Conservation (phyloP, 2,888 invertebrate genomes). For the Gandaritis pyraliata region DNA sequence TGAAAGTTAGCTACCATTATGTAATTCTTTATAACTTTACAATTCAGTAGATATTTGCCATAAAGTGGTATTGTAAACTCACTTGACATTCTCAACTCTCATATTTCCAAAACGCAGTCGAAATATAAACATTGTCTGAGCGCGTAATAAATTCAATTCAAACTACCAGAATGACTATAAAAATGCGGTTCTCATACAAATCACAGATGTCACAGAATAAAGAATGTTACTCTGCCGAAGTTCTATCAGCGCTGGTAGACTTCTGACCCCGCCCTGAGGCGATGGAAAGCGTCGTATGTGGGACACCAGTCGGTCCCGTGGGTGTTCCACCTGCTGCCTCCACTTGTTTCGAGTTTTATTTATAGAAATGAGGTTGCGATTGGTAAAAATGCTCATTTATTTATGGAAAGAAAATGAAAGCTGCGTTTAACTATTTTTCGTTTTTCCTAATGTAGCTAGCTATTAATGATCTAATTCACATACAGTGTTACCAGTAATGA, state of each 20-base stretch:
- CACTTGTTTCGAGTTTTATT: conserved; percentile 22
- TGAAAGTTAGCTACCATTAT: too few relatives aligned
- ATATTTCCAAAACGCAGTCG: conserved; percentile 12
- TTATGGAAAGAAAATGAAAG: not conserved
- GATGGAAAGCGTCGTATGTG: conserved; percentile 33
- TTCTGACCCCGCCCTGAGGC: conserved; percentile 48
- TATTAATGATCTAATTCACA: too few relatives aligned
- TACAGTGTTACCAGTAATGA: too few relatives aligned
- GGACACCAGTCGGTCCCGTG: conserved; percentile 30
- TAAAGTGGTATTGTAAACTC: too few relatives aligned
- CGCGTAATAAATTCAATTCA: conserved; percentile 16
- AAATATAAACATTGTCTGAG: conserved; percentile 17
- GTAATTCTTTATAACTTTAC: too few relatives aligned
- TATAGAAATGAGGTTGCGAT: conserved; percentile 16
- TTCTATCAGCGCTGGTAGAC: conserved; percentile 37
- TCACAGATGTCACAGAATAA: conserved; percentile 29
- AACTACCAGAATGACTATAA: conserved; percentile 23
- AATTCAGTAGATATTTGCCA: too few relatives aligned
- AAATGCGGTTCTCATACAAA: conserved; percentile 39
- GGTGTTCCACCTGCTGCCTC: conserved; percentile 33
- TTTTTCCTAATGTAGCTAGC: not conserved
- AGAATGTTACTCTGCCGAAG: conserved; percentile 17
- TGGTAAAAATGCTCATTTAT: conserved; percentile 4
- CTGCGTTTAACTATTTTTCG: not conserved
- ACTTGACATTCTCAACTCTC: not conserved